A percentile compares a stretch with the other conserved stretches of the same genome.
phyloP scores from a whole-genome alignment of 2,888 invertebrate genomes.

The Nemurella pictetii region DNA sequence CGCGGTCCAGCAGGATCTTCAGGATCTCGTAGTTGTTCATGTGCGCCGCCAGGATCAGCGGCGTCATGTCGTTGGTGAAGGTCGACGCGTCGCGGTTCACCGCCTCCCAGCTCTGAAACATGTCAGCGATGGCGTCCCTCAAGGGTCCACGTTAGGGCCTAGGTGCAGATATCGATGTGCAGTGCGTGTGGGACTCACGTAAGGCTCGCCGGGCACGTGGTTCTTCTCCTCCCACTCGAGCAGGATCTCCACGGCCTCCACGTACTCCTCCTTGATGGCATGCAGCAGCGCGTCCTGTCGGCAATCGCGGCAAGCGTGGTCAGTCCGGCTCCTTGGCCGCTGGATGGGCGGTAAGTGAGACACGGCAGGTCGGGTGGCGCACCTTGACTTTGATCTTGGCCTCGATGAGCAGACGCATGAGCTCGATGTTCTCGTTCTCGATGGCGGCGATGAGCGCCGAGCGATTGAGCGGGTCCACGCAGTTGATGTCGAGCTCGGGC shows the following conservation, averaged over 20 bases:
- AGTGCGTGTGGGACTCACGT: conserved; percentile 61
- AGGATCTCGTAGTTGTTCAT: conserved; percentile 97
- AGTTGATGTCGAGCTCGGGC: conserved; percentile 85
- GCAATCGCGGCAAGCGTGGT: conserved; percentile 47
- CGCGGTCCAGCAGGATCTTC: conserved; percentile 89
- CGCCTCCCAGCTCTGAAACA: conserved; percentile 78
- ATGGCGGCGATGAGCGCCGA: conserved; percentile 93
- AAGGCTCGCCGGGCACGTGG: conserved; percentile 74
- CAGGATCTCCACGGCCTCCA: conserved; percentile 93
- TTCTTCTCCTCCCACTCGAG: conserved; percentile 86
- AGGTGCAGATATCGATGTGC: not conserved
- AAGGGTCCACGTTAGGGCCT: not conserved
- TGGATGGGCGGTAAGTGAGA: too few relatives aligned
- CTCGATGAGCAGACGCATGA: conserved; percentile 80
- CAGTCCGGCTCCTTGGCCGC: not conserved
- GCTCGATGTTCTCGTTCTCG: conserved; percentile 95
- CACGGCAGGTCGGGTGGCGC: conserved; percentile 42
- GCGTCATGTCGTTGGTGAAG: conserved; percentile 94
- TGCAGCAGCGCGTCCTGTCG: conserved; percentile 86
- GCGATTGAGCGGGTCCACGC: conserved; percentile 92
- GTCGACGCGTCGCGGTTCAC: conserved; percentile 78
- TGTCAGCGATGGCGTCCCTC: not conserved
- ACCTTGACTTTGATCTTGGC: conserved; percentile 84
- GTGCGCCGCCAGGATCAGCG: conserved; percentile 91
- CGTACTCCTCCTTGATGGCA: conserved; percentile 97